Percentiles rank a stretch among this genome's conserved stretches.
Evolutionary conservation across 2,888 invertebrate genomes (phyloP).

Genomic region (Neoitamus cyanurus): DNA sequence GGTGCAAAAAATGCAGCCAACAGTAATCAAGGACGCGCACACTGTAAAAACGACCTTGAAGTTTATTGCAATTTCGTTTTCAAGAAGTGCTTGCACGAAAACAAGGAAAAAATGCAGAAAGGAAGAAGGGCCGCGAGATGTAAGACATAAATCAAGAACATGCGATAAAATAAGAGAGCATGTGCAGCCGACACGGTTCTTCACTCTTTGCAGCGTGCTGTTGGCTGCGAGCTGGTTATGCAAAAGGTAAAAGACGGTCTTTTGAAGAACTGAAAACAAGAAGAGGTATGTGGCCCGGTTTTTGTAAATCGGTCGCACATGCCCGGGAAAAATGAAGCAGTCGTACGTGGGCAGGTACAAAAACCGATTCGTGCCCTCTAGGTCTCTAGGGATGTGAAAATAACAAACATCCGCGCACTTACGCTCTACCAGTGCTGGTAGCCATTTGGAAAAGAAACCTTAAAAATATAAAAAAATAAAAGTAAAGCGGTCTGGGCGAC

Average conservation of each 20-base stretch:
- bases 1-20: conserved; percentile 20
- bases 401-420: conserved; percentile 32
- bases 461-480: not conserved
- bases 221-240: not conserved
- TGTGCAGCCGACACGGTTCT: conserved; percentile 31
- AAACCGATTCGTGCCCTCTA: not conserved
- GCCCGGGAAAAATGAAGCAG: conserved; percentile 12
- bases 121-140: conserved; percentile 2
- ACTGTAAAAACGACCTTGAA: conserved; percentile 38
- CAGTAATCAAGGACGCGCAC: conserved; percentile 41
- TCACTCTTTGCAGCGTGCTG: conserved; percentile 4
- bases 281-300: conserved; percentile 30
- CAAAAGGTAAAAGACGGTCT: not conserved
- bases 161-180: conserved; percentile 40
- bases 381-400: not conserved
- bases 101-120: not conserved
- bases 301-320: conserved; percentile 38
- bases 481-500: not conserved
- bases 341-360: conserved; percentile 1
- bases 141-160: conserved; percentile 40
- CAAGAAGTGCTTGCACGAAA: conserved; percentile 29
- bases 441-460: not conserved
- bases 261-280: not conserved
- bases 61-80: conserved; percentile 40
- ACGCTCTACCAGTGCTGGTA: not conserved